Conservation (phyloP, 1,140 invertebrate genomes). For the Pollicipes pollicipes region DNA sequence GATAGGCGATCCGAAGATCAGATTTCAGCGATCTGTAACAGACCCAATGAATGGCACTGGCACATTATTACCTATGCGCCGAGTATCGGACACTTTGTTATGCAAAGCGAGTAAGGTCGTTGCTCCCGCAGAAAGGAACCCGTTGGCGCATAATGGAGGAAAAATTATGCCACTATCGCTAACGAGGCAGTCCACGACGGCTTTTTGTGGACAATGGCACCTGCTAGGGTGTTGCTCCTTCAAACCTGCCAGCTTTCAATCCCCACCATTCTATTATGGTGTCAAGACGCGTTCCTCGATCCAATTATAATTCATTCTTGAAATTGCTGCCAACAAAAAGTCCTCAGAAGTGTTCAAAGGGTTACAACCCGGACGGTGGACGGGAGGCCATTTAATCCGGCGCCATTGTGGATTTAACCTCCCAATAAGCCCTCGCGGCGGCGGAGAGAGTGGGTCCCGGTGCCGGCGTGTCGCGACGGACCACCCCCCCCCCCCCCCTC, state of each 20-base stretch:
- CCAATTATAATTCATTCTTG: constrained; percentile 2
- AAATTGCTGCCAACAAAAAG: neutral
- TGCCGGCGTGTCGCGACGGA: neutral
- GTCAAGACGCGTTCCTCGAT: neutral
- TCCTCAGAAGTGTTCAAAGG: neutral
- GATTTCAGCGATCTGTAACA: neutral
- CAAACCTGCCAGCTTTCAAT: neutral
- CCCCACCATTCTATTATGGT: neutral
- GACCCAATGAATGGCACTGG: neutral
- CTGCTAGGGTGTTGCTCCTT: neutral
- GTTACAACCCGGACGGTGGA: neutral
- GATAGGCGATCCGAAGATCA: neutral
- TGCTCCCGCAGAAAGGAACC: neutral
- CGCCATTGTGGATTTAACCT: neutral
- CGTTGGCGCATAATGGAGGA: neutral
- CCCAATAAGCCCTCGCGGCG: neutral
- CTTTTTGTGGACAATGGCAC: neutral
- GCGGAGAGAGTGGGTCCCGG: too few relatives aligned
- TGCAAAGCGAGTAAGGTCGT: neutral
- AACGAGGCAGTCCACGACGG: neutral
- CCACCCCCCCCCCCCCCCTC: too few relatives aligned
- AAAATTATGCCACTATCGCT: neutral
- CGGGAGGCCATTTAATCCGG: neutral
- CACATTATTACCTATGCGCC: neutral
- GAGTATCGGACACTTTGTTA: neutral